Evolutionary conservation across 2,888 invertebrate species (phyloP).

Genomic region (Nysson spinosus): DNA sequence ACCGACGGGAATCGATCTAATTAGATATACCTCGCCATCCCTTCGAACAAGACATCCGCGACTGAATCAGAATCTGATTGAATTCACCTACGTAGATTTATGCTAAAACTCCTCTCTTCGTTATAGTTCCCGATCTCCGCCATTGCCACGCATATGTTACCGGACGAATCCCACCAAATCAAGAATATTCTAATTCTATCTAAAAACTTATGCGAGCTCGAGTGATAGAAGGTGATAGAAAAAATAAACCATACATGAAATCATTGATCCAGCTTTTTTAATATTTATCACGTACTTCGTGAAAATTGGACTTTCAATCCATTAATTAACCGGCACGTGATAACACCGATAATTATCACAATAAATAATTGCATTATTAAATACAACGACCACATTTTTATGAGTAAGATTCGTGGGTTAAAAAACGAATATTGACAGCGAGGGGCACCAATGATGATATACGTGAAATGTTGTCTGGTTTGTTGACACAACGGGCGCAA

Average conservation of each 20-base stretch:
- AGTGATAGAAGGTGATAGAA: background rate
- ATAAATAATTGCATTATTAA: no score
- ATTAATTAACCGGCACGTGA: background rate
- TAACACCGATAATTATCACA: no score
- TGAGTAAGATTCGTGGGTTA: no score
- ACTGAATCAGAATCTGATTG: conserved; percentile 5
- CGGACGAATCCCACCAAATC: no score
- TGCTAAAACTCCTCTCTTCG: background rate
- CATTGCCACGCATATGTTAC: no score
- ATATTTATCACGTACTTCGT: no score
- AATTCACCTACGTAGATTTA: conserved; percentile 15
- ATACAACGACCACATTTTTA: no score
- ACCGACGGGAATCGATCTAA: conserved; percentile 41
- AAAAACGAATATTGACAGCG: no score
- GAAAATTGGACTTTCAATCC: background rate
- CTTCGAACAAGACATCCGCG: background rate
- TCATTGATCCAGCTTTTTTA: background rate
- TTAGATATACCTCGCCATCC: conserved; percentile 12
- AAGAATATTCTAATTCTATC: background rate
- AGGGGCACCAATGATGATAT: no score
- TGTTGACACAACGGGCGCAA: no score
- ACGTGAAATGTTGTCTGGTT: no score
- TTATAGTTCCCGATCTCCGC: no score
- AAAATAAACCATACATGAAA: background rate
- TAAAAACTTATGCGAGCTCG: background rate